Base-by-base conservation (phyloP, 2,797 vertebrate species). In the Oreonectes daqikongensis region DNA sequence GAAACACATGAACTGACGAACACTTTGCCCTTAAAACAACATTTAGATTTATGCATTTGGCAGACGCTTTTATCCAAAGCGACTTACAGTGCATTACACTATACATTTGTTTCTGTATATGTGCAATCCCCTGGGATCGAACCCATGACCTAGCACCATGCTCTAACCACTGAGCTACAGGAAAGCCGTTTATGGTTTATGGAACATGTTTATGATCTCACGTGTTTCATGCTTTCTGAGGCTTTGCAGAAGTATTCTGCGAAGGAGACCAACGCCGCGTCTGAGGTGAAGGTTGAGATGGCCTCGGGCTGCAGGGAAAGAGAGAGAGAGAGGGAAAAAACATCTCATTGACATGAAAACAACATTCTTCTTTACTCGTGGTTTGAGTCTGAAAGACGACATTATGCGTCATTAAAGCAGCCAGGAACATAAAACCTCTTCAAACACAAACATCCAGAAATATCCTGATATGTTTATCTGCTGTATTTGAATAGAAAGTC, bases 221-320 rank as follows among this genome's bases (percentile, higher is more conserved):
- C 98, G 78, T 95, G 92, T 75, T 95, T 95, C 90, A 94, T 93
- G 84, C 91, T 93, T 35, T 93, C 93, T 17, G 94, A 89, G 0
- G 94, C 90, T 87, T 97, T 98, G 89, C 98, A 99, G 79, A 99
- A 99, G 87, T 96, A 95, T 79, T 99, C 95, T 0, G 97, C 95
- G 22, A 99, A 99, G 17, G 96, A 97, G 74, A 99, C 91, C 86
- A 99, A 87, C 32, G 96, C 95, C 0, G 96, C 94, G 70, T 99
- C 97, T 0, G 97, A 99, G 64, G 97, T 99, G 83, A 99, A 99
- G 1, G 95, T 94, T 0, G 96, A 96, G 90, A 99, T 96, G 1
- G 94, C 94, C 90, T 98, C 96, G 67, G 97, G 96, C 98, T 99
- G n/a, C n/a, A n/a, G n/a, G n/a, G n/a, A n/a, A n/a, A n/a, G n/a